Conservation (phyloP, 2,888 invertebrate species). For the Cecidostiba fungosa region DNA sequence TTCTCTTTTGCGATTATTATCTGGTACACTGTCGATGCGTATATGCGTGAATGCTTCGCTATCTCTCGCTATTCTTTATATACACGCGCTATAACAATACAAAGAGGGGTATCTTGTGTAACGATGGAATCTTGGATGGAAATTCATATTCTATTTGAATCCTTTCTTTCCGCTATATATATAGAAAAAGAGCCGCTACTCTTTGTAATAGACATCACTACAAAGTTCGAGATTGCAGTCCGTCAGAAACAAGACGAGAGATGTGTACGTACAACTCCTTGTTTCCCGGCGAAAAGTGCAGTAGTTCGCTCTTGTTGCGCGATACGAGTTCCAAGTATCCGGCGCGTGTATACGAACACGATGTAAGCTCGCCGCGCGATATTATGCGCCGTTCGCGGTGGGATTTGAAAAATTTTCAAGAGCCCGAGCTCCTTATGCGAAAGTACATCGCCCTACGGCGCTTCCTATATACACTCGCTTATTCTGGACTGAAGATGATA, state of each 20-base stretch:
- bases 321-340: slow-evolving; percentile 70
- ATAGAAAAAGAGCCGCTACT: not conserved
- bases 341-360: slow-evolving; percentile 69
- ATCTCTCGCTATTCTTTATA: slow-evolving; percentile 31
- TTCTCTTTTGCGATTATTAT: slow-evolving; percentile 59
- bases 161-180: no score
- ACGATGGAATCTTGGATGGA: not conserved
- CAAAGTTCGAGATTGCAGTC: not conserved
- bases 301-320: not conserved
- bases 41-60: slow-evolving; percentile 2
- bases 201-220: not conserved
- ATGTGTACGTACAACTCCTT: not conserved
- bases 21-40: slow-evolving; percentile 17
- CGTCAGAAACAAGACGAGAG: not conserved
- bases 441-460: not conserved
- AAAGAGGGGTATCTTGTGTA: not conserved
- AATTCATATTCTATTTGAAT: no score
- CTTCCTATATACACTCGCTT: no score
- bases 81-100: no score
- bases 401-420: slow-evolving; percentile 67
- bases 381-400: slow-evolving; percentile 53
- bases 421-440: slow-evolving; percentile 25
- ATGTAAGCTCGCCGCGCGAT: slow-evolving; percentile 48
- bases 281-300: slow-evolving; percentile 1
- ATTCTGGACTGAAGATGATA: slow-evolving; percentile 37